Evolutionary conservation across 1,140 invertebrate species (phyloP), one percentile per base, ranked within the genome.

Genomic region (Drosophila persimilis): DNA sequence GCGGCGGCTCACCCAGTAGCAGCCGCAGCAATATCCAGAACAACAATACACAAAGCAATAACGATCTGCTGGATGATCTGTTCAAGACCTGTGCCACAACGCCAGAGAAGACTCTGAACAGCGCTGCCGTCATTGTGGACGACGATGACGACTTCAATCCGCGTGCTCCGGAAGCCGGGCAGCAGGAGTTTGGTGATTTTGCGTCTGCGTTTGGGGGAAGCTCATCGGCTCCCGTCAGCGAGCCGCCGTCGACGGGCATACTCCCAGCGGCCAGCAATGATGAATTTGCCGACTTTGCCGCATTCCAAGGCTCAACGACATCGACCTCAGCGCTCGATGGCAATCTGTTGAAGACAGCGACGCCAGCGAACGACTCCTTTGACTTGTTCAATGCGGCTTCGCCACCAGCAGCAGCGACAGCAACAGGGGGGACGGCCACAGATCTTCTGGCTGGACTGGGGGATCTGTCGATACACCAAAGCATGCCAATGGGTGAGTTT

Each of bases 141-240:
- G 80, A 91, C 26, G 93, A 94, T 75, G 93, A 94, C 78, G 94
- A 94, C 67, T 94, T 94, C 57, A 93, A 94, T 86, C 94, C 94
- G 8, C 76, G 92, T 17, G 61, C 83, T 35, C 79, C 90, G 52
- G 92, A 92, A 75, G 65, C 61, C 90, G 51, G 71, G 85, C 8
- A 61, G 46, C 90, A 92, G 46, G 95, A 96, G 48, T 97, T 97
- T 92, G 96, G 96, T 1, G 96, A 97, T 91, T 98, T 98, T 91
- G 92, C 94, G 17, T 93, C 94, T 61, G 96, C 95, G 7, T 96
- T 96, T 89, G 92, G 92, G 2, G 88, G 73, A 4, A 54, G 26
- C 0, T 22, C 65, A 15, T 22, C 48, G 20, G 59, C 39, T 31
- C 20, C 77, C 77, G 24, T 41, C 90, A 29, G 50, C 65, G 80